These are phyloP conservation scores for Ahaetulla prasina DNA, from an alignment of 2,113 vertebrate genomes.

Conservation along the genomic window DNA sequence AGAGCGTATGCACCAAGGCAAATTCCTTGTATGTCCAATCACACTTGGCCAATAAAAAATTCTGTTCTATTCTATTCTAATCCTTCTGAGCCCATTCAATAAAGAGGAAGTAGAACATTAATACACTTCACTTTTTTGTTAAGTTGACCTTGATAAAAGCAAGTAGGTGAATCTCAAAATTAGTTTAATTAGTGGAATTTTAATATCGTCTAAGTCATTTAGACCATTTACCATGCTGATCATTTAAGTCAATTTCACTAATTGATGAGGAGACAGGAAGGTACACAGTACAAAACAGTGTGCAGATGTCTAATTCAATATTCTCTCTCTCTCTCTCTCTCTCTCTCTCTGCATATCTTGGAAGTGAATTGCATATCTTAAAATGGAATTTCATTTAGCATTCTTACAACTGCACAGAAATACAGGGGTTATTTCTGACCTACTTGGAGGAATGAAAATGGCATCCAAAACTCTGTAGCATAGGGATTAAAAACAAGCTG, in stretches of 20 bases:
- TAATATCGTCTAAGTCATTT: constrained; percentile 46
- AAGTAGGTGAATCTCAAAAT: constrained; percentile 56
- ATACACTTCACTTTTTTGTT: constrained; percentile 45
- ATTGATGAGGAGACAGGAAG: constrained; percentile 39
- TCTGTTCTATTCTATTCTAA: too few species aligned
- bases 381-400: constrained; percentile 44
- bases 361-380: constrained; percentile 41
- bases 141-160: constrained; percentile 63
- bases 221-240: constrained; percentile 44
- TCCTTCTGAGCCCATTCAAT: constrained; percentile 48
- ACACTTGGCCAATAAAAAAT: too few species aligned
- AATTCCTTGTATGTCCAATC: too few species aligned
- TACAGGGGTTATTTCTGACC: constrained; percentile 45
- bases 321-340: constrained; percentile 27
- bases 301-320: constrained; percentile 21
- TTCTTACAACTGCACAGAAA: constrained; percentile 48
- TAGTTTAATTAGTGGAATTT: constrained; percentile 62
- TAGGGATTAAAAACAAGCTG: constrained; percentile 25
- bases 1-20: too few species aligned
- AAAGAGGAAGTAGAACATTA: constrained; percentile 52
- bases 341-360: constrained; percentile 31
- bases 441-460: constrained; percentile 41
- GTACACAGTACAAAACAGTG: constrained; percentile 1
- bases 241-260: constrained; percentile 59
- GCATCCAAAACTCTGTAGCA: constrained; percentile 10